phyloP scores from a whole-genome alignment of 53 echinoderm and acorn worm genomes.

The Hippasteria phrygiana region DNA sequence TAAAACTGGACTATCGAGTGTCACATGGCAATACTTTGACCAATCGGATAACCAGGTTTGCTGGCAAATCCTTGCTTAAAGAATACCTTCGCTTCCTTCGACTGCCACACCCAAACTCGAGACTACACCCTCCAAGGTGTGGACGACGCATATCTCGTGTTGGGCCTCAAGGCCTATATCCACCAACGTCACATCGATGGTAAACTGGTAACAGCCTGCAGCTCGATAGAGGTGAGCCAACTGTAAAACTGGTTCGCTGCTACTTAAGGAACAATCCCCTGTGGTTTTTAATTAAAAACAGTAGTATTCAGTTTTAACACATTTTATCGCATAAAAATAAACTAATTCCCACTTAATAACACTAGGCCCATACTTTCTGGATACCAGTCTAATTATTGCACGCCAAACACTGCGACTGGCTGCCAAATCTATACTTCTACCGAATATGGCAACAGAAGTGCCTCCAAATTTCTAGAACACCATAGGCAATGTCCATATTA shows the following conservation, averaged over 20 bases:
- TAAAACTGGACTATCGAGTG: not conserved
- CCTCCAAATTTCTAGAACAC: not conserved
- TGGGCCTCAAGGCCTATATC: not conserved
- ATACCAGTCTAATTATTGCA: not conserved
- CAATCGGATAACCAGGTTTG: not conserved
- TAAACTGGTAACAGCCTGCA: not conserved
- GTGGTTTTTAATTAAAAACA: no score
- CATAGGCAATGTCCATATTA: no score
- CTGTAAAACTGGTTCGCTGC: not conserved
- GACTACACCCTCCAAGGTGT: slow-evolving; percentile 7
- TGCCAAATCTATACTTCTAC: no score
- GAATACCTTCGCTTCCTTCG: slow-evolving; percentile 45
- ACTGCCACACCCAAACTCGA: not conserved
- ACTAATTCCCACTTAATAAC: not conserved
- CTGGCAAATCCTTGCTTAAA: no score
- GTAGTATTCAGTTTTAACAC: no score
- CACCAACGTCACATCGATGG: not conserved
- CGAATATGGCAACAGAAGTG: not conserved
- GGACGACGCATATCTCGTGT: not conserved
- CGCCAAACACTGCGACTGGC: not conserved
- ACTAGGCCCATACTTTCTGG: not conserved
- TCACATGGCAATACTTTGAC: not conserved
- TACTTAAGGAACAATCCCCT: not conserved
- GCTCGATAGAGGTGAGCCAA: not conserved
- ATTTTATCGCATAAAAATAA: not conserved